Base-by-base conservation (phyloP, 64 coral and sea anemone genomes). In the Acropora tenuis region DNA sequence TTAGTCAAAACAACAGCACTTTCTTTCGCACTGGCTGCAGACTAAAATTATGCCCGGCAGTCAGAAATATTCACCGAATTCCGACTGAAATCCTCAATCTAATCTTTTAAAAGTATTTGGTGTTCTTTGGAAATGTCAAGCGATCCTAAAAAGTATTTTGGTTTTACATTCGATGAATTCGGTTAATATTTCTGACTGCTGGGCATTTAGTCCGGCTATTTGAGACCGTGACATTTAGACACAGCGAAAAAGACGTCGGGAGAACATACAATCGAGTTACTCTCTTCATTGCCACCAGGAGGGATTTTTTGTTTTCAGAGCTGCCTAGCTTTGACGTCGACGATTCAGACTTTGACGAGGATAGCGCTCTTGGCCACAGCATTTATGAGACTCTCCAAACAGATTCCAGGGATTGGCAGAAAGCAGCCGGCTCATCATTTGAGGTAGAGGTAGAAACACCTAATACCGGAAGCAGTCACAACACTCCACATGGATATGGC, bases 261-360 rank as follows among this genome's bases (percentile, higher is more conserved):
- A 94, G 50, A 78, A 90, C n/a, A 41, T 90, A 94, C 60, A 84
- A 86, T 73, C 52, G 65, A 30, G 69, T 94, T 40, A 90, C 87
- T 77, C 73, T 94, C 52, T 94, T 83, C 72, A 89, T 90, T 74
- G 88, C 80, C 20, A 82, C 61, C 4, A 90, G 86, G 41, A 79
- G 57, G 3, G 93, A 94, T 83, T 94, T 77, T 82, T 18, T 92
- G 3, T 78, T 92, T 53, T 76, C 90, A 6, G 69, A 85, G 50
- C 10, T 86, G 43, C 73, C 90, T 4, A 52, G 77, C 45, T 92
- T 85, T n/a, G 89, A 84, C 30, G 30, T 30, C 60, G 80, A 91
- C 69, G 69, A 57, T 17, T 57, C 74, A 42, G 90, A 78, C 16
- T 72, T 60, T 18, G 80, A 92, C 57, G 72, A 92, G 10, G 61